Evolutionary conservation across 2,888 invertebrate species (phyloP), one percentile per base, ranked within the genome.

Genomic region (Syritta pipiens): DNA sequence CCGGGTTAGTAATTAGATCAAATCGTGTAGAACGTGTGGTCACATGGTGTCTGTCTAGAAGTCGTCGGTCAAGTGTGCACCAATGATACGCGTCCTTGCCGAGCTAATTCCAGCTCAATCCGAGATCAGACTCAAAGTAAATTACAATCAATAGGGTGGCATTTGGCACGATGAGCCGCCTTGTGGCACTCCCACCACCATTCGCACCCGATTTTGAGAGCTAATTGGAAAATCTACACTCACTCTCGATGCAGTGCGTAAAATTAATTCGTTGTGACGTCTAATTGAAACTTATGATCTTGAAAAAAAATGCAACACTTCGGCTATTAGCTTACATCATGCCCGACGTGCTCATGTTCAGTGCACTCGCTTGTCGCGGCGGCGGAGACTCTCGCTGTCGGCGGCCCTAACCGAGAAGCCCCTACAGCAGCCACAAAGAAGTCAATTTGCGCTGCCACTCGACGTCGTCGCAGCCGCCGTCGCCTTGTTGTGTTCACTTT

Each of bases 211-310:
- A 6, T 42, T 26, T 26, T n/a, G 22, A 30, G 32, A 53, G 59
- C 53, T 60, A 77, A 72, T 72, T 67, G 65, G 48, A 40, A 12
- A 32, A 46, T 19, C 20, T 40, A 53, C 10, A 30, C 10, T 12
- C 22, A 35, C 9, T 4, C 17, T 28, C n/a, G n/a, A n/a, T n/a
- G n/a, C n/a, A n/a, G 32, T 32, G 59, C 40, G 59, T 77, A 30
- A 40, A 46, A 44, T 51, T 48, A 42, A 48, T 40, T 62, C 48
- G 17, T 26, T 35, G 35, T 76, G 62, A 69, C 55, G 69, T 69
- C 28, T 76, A 62, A 63, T 71, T 71, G 71, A 63, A 57, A 48
- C 59, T 53, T 71, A 65, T 72, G 77, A 72, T 77, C 77, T 77
- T 77, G 77, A 72, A 72, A 67, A n/a, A n/a, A n/a, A 55, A 9